Conservation (phyloP, 2,888 invertebrate genomes). For the Laspeyria flexula region DNA sequence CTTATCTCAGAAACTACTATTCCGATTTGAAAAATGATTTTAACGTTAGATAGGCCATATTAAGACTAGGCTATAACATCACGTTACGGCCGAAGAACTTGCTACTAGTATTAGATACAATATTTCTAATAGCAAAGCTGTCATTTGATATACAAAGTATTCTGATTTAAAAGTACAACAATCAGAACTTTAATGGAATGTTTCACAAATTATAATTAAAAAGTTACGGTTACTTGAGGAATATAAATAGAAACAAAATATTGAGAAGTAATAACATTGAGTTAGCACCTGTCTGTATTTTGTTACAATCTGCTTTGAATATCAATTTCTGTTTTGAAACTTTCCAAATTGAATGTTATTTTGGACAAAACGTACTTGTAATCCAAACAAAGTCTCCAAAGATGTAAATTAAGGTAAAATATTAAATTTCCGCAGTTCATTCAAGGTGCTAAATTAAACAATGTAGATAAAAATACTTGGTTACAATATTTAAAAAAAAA, state of each 20-base stretch:
- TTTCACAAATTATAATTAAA: background rate
- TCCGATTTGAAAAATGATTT: too few relatives aligned
- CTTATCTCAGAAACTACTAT: too few relatives aligned
- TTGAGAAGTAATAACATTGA: constrained; percentile 7
- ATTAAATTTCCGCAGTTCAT: background rate
- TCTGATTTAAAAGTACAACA: too few relatives aligned
- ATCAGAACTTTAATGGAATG: too few relatives aligned
- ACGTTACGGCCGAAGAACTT: too few relatives aligned
- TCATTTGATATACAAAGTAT: too few relatives aligned
- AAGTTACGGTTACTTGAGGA: background rate
- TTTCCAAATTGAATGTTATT: constrained; percentile 3
- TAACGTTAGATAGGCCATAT: too few relatives aligned
- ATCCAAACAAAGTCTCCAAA: background rate
- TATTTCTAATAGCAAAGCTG: too few relatives aligned
- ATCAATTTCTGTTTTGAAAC: constrained; percentile 11
- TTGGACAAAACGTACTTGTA: constrained; percentile 1
- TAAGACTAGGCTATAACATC: too few relatives aligned
- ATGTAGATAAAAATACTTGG: too few relatives aligned
- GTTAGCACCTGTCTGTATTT: constrained; percentile 9
- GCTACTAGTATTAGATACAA: too few relatives aligned
- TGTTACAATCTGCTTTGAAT: constrained; percentile 6
- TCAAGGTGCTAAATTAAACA: background rate
- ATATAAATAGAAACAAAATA: constrained; percentile 2
- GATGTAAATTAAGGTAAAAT: background rate
- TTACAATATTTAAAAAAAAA: too few relatives aligned